Percentiles rank a stretch among this genome's conserved stretches.
phyloP scores from a whole-genome alignment of 2,797 vertebrate genomes.

The Danio jaintianensis region DNA sequence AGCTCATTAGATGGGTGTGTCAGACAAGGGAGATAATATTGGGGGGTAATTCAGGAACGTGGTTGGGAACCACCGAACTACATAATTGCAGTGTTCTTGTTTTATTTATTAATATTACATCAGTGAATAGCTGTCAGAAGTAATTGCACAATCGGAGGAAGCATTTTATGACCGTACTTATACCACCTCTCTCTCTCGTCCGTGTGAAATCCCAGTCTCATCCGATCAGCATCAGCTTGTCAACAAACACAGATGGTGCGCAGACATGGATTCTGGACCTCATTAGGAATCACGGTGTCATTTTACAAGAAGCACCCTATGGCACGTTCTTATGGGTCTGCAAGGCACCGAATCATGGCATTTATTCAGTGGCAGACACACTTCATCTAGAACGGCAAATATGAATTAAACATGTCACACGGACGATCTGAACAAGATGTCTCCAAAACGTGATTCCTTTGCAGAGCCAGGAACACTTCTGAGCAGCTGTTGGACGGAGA shows the following conservation, averaged over 20 bases:
- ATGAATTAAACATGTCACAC: conserved; percentile 1
- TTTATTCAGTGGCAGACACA: conserved; percentile 5
- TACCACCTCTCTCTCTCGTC: not conserved
- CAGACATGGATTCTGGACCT: conserved; percentile 39
- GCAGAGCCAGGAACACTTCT: not conserved
- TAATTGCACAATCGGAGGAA: not conserved
- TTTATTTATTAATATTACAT: not conserved
- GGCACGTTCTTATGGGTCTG: not conserved
- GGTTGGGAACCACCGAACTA: too few species aligned
- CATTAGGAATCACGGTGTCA: conserved; percentile 10
- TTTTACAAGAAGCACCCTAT: not conserved
- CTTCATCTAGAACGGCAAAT: not conserved
- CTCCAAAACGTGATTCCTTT: conserved; percentile 1
- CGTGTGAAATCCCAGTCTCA: conserved; percentile 12
- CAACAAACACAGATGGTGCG: conserved; percentile 35
- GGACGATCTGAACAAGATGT: conserved; percentile 22
- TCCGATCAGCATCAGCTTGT: conserved; percentile 11
- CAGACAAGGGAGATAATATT: too few species aligned
- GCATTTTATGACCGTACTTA: not conserved
- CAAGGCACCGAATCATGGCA: not conserved
- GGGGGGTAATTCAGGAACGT: too few species aligned
- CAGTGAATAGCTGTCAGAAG: conserved; percentile 1
- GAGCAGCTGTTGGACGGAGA: conserved; percentile 4
- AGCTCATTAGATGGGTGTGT: too few species aligned
- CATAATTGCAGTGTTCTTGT: not conserved